These are phyloP conservation scores for Boulengeromyrus knoepffleri DNA, from an alignment of 2,113 vertebrate species.

Conservation along the genomic window DNA sequence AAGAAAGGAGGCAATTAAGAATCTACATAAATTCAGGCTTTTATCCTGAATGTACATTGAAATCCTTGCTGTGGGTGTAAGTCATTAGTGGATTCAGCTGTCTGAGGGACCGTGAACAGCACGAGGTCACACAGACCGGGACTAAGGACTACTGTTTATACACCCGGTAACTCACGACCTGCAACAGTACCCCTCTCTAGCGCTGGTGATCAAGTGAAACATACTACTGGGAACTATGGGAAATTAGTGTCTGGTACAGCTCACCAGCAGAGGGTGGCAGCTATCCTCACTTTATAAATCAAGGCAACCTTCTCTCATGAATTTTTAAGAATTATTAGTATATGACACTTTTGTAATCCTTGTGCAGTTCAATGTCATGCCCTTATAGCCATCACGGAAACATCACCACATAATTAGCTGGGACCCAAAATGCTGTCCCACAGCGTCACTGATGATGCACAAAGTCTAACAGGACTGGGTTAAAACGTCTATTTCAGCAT, in stretches of 20 bases:
- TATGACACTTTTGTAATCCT: not conserved
- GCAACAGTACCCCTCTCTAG: not conserved
- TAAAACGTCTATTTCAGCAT: not conserved
- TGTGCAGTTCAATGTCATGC: not conserved
- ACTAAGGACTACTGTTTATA: not conserved
- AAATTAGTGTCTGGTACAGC: not conserved
- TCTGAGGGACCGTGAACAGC: not conserved
- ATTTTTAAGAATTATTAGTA: not conserved
- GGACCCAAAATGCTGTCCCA: not conserved
- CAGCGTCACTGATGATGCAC: not conserved
- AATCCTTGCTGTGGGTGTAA: not conserved
- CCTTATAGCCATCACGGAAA: not conserved
- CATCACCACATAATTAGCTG: not conserved
- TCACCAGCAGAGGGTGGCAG: too few species aligned
- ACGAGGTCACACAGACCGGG: not conserved
- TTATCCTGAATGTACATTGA: not conserved
- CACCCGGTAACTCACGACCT: not conserved
- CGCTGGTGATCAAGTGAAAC: not conserved
- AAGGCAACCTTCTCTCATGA: not conserved
- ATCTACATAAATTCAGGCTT: not conserved
- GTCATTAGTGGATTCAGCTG: not conserved
- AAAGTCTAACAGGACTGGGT: not conserved
- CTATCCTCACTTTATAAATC: not conserved
- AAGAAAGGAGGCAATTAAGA: not conserved
- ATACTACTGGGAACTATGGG: not conserved